Percentiles rank a stretch among this genome's conserved stretches.
These are phyloP conservation scores for Neodiprion lecontei DNA, from an alignment of 1,140 invertebrate species.

Conservation along the genomic window DNA sequence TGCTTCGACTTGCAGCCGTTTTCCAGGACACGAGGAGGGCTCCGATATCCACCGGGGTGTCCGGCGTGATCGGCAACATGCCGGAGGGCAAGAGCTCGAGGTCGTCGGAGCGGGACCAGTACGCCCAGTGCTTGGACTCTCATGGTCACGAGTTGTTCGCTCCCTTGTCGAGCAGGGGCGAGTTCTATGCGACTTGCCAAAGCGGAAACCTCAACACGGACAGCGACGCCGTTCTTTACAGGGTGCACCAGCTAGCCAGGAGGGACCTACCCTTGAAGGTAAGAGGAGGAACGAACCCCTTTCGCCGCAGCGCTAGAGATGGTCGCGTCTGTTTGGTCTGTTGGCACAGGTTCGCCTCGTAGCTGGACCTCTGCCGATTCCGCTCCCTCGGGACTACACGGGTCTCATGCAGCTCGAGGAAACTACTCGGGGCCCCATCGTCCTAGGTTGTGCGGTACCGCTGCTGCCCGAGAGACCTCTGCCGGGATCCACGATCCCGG, in stretches of 20 bases:
- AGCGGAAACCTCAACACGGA: constrained; percentile 55
- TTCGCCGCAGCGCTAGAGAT: neutral
- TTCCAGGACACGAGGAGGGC: constrained; percentile 59
- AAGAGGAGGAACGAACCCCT: constrained; percentile 13
- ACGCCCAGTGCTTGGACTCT: constrained; percentile 61
- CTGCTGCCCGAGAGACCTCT: constrained; percentile 53
- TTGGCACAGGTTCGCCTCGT: constrained; percentile 50
- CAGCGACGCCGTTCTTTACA: constrained; percentile 56
- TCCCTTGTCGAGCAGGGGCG: constrained; percentile 51
- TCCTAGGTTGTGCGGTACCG: constrained; percentile 55
- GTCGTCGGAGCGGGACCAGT: constrained; percentile 57
- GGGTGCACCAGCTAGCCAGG: constrained; percentile 55
- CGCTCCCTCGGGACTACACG: constrained; percentile 54
- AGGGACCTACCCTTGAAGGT: constrained; percentile 56
- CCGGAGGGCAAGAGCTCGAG: constrained; percentile 56
- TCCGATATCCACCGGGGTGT: constrained; percentile 40
- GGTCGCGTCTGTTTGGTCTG: neutral
- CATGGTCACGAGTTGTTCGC: constrained; percentile 57
- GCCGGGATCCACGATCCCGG: constrained; percentile 49
- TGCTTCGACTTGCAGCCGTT: constrained; percentile 57
- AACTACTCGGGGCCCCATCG: constrained; percentile 53
- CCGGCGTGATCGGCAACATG: constrained; percentile 39
- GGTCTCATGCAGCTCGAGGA: constrained; percentile 56
- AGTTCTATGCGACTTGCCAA: constrained; percentile 59
- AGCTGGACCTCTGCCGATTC: constrained; percentile 54